These are phyloP conservation scores for Megaceryle alcyon DNA, from an alignment of 2,797 vertebrate genomes.

Conservation along the genomic window DNA sequence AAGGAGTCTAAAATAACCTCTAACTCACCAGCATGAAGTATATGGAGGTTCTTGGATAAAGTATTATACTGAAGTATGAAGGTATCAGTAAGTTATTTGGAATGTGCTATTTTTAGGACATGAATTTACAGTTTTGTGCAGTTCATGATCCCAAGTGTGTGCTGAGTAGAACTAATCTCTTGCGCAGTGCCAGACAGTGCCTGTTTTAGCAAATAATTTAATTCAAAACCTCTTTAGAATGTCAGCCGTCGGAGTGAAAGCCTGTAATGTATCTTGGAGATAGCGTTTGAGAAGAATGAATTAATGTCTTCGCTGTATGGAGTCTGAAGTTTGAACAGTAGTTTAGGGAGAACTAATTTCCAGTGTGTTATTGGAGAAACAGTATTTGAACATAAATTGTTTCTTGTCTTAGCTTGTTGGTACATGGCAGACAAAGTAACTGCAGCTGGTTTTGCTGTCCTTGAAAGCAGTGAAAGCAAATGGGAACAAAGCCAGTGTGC, in stretches of 20 bases:
- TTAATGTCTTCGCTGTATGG: not conserved
- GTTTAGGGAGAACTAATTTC: constrained; percentile 41
- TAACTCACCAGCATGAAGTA: not conserved
- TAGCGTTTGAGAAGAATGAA: constrained; percentile 11
- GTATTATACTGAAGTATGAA: not conserved
- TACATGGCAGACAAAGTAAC: not conserved
- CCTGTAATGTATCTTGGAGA: constrained; percentile 37
- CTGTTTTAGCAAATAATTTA: constrained; percentile 70
- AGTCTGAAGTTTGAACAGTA: constrained; percentile 41
- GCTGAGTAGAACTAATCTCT: constrained; percentile 35
- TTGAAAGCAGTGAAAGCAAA: not conserved
- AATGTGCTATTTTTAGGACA: constrained; percentile 49
- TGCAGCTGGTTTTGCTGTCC: constrained; percentile 7
- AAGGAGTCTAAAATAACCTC: not conserved
- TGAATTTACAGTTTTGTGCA: constrained; percentile 59
- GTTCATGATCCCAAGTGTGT: constrained; percentile 47
- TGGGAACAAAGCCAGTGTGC: not conserved
- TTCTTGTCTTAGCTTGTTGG: constrained; percentile 8
- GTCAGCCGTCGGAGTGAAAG: constrained; percentile 27
- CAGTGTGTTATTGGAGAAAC: not conserved
- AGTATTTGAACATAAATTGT: not conserved
- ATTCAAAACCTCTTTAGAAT: constrained; percentile 60
- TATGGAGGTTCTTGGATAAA: not conserved
- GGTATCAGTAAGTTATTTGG: constrained; percentile 54
- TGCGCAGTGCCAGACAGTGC: constrained; percentile 45